A percentile compares a stretch with the other conserved stretches of the same genome.
phyloP scores from a whole-genome alignment of 2,888 invertebrate genomes.

The Tetragonisca angustula region DNA sequence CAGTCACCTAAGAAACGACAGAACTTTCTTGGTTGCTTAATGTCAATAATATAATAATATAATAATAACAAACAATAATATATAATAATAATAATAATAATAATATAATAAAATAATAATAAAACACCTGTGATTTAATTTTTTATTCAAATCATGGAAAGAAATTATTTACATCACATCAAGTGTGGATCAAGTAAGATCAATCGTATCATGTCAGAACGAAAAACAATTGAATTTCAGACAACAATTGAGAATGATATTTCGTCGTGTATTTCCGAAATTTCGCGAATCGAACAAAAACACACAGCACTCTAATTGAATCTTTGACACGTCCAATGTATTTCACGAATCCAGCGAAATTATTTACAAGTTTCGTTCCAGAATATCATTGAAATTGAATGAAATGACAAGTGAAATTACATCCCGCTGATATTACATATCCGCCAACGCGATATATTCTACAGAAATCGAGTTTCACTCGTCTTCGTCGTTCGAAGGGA shows the following conservation, averaged over 20 bases:
- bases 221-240: conserved; percentile 2
- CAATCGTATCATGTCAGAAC: background rate
- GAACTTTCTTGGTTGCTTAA: background rate
- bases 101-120: no score
- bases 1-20: no score
- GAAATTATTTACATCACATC: no score
- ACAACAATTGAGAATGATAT: background rate
- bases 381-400: background rate
- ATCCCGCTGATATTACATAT: background rate
- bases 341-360: no score
- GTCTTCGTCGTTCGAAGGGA: no score
- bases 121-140: background rate
- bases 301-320: background rate
- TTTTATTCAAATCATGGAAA: background rate
- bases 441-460: no score
- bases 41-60: background rate
- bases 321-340: no score
- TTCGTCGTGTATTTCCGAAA: background rate
- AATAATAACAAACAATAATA: no score
- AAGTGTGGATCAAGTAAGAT: background rate
- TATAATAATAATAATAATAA: no score
- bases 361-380: background rate
- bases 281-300: background rate
- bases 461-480: no score
- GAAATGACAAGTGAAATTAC: background rate